Base-by-base conservation (phyloP, 2,888 invertebrate species). In the Meloe dianella region DNA sequence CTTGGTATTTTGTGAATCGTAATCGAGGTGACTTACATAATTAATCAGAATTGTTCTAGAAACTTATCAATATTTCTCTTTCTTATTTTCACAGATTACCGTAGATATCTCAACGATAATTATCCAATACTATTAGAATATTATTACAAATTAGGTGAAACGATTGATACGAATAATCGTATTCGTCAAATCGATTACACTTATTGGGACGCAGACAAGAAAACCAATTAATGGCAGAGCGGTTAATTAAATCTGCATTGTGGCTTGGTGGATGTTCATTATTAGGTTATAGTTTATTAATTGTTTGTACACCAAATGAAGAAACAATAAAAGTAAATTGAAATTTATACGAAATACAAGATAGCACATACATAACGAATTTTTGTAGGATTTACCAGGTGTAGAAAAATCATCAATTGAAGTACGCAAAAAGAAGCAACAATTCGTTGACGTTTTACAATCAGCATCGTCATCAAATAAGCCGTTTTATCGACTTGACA, bases 111-210 rank as follows among this genome's bases (percentile, higher is more conserved):
- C 82, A 85, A 86, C 82, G 85, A 89, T 64, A 89, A 91, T 71
- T 90, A 85, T 80, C 91, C 91, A 61, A 86, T 83, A 77, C 79
- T 90, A 35, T 84, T 94, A 70, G 89, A 92, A 73, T 85, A 87
- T 60, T 94, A 90, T 82, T 94, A 94, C 81, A 83, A 84, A 74
- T 75, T 91, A 30, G 92, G 92, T 64, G 92, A 93, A 84, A 80
- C 84, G 54, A 73, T 91, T 10, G 87, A 88, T 63, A 77, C 80
- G 0, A 84, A 87, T 47, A 81, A 81, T 65, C 85, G 79, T 66
- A 77, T 71, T 61, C 84, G 92, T 71, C 83, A 88, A 71, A 73
- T 84, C 60, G 90, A 91, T 82, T 79, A 86, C 63, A 83, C 83
- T 71, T 82, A 87, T 79, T 90, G 89, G 91, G 81, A 79, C 77